Evolutionary conservation across 2,113 vertebrate species (phyloP), one percentile per base, ranked within the genome.

Genomic region (Hymenochirus boettgeri): DNA sequence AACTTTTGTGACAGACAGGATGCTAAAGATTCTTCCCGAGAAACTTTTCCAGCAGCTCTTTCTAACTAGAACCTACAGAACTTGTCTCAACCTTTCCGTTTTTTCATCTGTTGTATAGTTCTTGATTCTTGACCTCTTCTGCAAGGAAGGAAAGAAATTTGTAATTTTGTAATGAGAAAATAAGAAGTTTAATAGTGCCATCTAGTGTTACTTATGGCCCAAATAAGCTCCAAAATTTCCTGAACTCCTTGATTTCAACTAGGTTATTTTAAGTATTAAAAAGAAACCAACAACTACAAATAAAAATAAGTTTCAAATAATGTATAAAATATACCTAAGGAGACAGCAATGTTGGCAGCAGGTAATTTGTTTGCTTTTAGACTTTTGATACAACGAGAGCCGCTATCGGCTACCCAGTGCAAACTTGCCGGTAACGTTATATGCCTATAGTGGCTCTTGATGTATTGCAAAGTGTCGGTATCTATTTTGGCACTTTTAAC

Each of bases 1-100:
- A 54, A 8, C n/a, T 25, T 56, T 19, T 24, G 29, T 17, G 6
- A 27, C 21, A 24, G n/a, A 42, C 56, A 59, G 26, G 48, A 60
- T 42, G 48, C 23, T 60, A 60, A n/a, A 52, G 26, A 53, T 46
- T 53, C 48, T 57, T 53, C 35, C 56, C 45, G 31, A 27, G 47
- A 57, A 22, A 31, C 56, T 53, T 35, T 57, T 31, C 35, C 56
- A 60, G 29, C 51, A 57, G 37, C 65, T 69, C 21, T 47, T 59
- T 22, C 31, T 59, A 57, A 35, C 54, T 57, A 45, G 25, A 31
- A 60, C 33, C 51, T 59, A 31, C 65, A 53, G 23, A 52, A 59
- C 56, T 42, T 22, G 37, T 39, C 23, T 69, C 57, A 69, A 57
- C 33, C 65, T 60, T 67, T 67, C 47, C n/a, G 29, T 12, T 19